Conservation (phyloP, 1,140 invertebrate genomes). For the Ostrea denselamellosa region DNA sequence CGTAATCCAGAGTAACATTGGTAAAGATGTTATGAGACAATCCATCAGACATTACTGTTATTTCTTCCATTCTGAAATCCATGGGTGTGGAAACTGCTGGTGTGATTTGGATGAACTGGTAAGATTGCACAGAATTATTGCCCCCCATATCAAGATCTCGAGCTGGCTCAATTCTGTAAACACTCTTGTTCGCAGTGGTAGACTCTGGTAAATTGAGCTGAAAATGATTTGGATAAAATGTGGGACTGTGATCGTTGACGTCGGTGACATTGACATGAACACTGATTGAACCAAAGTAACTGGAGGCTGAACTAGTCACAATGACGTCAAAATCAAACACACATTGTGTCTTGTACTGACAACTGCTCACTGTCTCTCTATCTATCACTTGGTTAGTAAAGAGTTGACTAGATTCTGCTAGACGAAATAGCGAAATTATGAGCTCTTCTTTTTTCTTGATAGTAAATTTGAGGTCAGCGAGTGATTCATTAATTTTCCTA, state of each 20-base stretch:
- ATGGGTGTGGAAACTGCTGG: constrained; percentile 46
- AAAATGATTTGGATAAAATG: constrained; percentile 81
- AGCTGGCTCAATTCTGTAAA: constrained; percentile 83
- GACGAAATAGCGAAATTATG: constrained; percentile 43
- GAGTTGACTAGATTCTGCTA: constrained; percentile 42
- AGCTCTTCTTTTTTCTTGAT: constrained; percentile 28
- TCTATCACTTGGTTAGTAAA: constrained; percentile 50
- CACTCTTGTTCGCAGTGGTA: constrained; percentile 77
- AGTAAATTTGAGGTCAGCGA: neutral
- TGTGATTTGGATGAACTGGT: constrained; percentile 52
- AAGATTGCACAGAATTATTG: constrained; percentile 61
- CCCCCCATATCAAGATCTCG: constrained; percentile 81
- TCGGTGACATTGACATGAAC: constrained; percentile 80
- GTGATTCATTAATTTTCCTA: constrained; percentile 17
- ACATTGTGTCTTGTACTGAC: constrained; percentile 50
- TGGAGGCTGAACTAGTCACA: neutral
- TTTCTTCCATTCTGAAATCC: constrained; percentile 50
- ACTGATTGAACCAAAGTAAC: constrained; percentile 47
- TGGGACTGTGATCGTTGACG: constrained; percentile 95
- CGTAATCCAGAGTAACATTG: constrained; percentile 86
- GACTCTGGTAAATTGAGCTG: constrained; percentile 77
- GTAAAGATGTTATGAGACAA: constrained; percentile 50
- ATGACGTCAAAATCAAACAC: constrained; percentile 54
- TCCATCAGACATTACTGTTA: constrained; percentile 23
- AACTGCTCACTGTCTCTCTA: constrained; percentile 45